These are phyloP conservation scores for Leptopterna dolabrata DNA, from an alignment of 2,888 invertebrate genomes.

Conservation along the genomic window DNA sequence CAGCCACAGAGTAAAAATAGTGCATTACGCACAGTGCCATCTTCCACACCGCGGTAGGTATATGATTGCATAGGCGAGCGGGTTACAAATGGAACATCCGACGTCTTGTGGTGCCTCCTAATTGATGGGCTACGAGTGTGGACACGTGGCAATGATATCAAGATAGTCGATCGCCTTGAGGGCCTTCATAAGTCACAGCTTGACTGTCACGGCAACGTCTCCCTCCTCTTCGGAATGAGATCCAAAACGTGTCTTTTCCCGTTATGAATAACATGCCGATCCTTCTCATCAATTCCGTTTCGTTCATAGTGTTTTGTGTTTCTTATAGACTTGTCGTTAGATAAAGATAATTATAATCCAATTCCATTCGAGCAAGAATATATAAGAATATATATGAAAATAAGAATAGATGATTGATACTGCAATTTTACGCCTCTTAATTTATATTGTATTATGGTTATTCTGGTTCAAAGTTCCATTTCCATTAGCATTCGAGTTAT, in stretches of 20 bases:
- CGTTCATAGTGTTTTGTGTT: not conserved
- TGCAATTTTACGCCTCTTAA: too few species aligned
- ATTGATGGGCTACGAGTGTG: constrained; percentile 31
- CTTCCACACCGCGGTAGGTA: not conserved
- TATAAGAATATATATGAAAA: too few species aligned
- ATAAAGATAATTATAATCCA: not conserved
- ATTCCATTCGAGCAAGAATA: not conserved
- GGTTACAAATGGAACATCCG: constrained; percentile 10
- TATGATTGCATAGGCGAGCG: not conserved
- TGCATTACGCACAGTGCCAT: too few species aligned
- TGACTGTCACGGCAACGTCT: not conserved
- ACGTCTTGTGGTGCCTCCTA: constrained; percentile 18
- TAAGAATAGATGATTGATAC: too few species aligned
- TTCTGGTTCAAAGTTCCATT: too few species aligned
- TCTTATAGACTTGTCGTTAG: not conserved
- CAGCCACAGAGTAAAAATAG: too few species aligned
- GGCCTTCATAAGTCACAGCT: not conserved
- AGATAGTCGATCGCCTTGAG: constrained; percentile 20
- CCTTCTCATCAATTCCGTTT: not conserved
- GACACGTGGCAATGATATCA: constrained; percentile 48
- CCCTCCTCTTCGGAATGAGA: not conserved
- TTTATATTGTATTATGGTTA: too few species aligned
- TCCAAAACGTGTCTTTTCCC: not conserved
- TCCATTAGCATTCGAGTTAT: too few species aligned
- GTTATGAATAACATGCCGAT: constrained; percentile 3